A percentile compares a stretch with the other conserved stretches of the same genome.
phyloP scores from a whole-genome alignment of 2,888 invertebrate genomes.

The Pherbina coryleti region DNA sequence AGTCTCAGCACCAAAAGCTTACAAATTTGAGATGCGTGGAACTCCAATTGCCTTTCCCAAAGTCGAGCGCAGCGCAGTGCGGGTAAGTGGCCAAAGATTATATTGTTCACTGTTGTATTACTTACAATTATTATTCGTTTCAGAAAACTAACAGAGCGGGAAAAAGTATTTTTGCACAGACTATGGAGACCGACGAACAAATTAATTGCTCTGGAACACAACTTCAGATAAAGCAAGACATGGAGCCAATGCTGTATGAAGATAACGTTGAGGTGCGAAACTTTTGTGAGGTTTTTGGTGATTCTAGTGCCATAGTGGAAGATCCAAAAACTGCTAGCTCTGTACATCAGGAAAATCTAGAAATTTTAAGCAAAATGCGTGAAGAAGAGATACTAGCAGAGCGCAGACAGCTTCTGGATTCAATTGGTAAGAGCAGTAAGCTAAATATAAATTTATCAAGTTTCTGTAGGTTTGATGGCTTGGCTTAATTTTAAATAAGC shows the following conservation, averaged over 20 bases:
- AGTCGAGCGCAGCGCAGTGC: slow-evolving; percentile 39
- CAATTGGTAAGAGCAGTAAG: slow-evolving; percentile 57
- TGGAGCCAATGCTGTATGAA: neutral
- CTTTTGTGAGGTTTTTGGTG: slow-evolving; percentile 43
- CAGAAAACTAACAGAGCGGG: slow-evolving; percentile 50
- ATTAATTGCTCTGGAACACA: slow-evolving; percentile 20
- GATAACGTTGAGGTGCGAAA: neutral
- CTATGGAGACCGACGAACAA: slow-evolving; percentile 65
- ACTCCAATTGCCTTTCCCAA: slow-evolving; percentile 45
- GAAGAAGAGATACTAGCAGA: slow-evolving; percentile 82
- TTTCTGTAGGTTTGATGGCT: too few species aligned
- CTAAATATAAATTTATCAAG: too few species aligned
- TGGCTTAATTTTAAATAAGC: too few species aligned
- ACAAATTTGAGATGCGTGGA: neutral
- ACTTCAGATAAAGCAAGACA: neutral
- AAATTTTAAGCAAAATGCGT: slow-evolving; percentile 77
- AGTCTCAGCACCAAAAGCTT: slow-evolving; percentile 40
- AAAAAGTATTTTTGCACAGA: slow-evolving; percentile 72
- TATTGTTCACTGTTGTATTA: neutral
- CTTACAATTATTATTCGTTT: neutral
- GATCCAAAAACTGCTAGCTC: slow-evolving; percentile 71
- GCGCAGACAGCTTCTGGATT: slow-evolving; percentile 75
- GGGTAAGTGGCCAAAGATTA: slow-evolving; percentile 32
- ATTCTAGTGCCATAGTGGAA: slow-evolving; percentile 61
- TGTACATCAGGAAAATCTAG: slow-evolving; percentile 83